These are phyloP conservation scores for Hapalemur alaotrensis DNA, from an alignment of 2,797 vertebrate species.

Conservation along the genomic window DNA sequence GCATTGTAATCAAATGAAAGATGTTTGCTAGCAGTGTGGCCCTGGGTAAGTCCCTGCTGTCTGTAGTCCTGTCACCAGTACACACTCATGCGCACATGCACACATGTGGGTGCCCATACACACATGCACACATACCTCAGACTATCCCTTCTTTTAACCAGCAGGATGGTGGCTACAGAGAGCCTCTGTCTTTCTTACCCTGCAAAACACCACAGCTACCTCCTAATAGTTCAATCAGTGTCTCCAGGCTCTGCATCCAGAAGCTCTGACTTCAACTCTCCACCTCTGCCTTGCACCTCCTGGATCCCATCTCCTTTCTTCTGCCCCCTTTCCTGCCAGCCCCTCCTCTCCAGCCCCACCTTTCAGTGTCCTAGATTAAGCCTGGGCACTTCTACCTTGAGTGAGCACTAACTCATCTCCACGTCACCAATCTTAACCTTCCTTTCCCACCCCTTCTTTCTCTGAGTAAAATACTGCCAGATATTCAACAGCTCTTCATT, in stretches of 20 bases:
- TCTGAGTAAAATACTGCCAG: not conserved
- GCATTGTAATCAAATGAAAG: conserved; percentile 53
- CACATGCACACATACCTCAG: not conserved
- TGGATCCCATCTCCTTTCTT: not conserved
- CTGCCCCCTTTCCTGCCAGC: not conserved
- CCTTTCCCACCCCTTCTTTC: not conserved
- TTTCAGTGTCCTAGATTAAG: not conserved
- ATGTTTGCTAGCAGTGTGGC: conserved; percentile 23
- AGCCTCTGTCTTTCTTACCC: not conserved
- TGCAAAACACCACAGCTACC: not conserved
- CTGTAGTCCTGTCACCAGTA: not conserved
- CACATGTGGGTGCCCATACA: no score
- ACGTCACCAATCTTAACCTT: not conserved
- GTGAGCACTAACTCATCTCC: not conserved
- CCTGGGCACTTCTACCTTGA: not conserved
- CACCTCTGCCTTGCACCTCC: not conserved
- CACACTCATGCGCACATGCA: not conserved
- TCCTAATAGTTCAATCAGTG: not conserved
- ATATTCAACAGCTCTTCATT: not conserved
- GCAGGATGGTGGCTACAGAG: not conserved
- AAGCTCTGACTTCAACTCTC: not conserved
- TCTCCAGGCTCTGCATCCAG: not conserved
- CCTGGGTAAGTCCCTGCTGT: conserved; percentile 55
- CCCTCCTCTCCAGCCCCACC: not conserved
- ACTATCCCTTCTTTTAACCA: not conserved